phyloP scores from a whole-genome alignment of 64 coral and sea anemone species.

The Astreopora myriophthalma region DNA sequence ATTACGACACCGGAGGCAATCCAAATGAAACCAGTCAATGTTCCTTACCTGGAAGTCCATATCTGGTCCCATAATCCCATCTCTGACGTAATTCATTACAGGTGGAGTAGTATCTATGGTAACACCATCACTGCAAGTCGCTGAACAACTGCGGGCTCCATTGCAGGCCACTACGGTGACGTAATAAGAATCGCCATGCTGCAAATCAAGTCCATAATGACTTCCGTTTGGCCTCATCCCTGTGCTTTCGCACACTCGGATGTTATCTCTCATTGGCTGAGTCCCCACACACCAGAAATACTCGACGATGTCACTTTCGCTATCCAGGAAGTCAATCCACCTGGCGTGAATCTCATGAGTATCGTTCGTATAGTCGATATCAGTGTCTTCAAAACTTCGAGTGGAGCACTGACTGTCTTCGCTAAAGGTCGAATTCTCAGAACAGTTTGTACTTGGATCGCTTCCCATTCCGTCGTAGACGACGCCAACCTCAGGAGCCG shows the following conservation, averaged over 20 bases:
- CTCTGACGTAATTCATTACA: conserved; percentile 88
- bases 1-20: too few species aligned
- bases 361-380: conserved; percentile 92
- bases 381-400: conserved; percentile 90
- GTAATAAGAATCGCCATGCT: conserved; percentile 75
- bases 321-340: conserved; percentile 95
- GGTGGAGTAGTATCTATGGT: conserved; percentile 89
- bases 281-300: conserved; percentile 94
- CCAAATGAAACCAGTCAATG: neutral
- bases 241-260: conserved; percentile 77
- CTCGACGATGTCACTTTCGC: conserved; percentile 89
- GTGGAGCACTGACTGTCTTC: conserved; percentile 94
- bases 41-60: conserved; percentile 90
- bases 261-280: conserved; percentile 78
- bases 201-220: conserved; percentile 66
- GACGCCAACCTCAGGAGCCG: conserved; percentile 65
- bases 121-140: conserved; percentile 79
- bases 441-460: conserved; percentile 81
- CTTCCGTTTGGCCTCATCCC: conserved; percentile 76
- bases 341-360: conserved; percentile 82
- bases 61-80: conserved; percentile 95
- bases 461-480: conserved; percentile 95
- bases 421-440: conserved; percentile 78
- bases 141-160: conserved; percentile 92
- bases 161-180: conserved; percentile 91